Evolutionary conservation across 2,888 invertebrate genomes (phyloP).

Genomic region (Oscheius sp.): DNA sequence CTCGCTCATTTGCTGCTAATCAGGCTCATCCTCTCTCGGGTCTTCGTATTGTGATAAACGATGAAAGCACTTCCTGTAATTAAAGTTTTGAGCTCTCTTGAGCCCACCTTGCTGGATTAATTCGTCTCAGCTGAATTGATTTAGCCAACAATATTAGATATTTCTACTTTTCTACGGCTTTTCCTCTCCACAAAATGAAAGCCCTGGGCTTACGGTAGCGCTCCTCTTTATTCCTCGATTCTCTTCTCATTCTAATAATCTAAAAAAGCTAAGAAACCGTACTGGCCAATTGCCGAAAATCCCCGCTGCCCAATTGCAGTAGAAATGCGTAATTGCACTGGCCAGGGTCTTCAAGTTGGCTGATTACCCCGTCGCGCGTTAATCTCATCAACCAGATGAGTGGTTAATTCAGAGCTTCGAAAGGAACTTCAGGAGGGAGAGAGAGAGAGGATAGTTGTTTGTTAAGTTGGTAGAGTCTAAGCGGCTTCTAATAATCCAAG

Average conservation of each 20-base stretch:
- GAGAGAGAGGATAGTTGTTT: background rate
- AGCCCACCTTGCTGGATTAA: slow-evolving; percentile 20
- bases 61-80: slow-evolving; percentile 22
- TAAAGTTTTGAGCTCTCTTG: slow-evolving; percentile 18
- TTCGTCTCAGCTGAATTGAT: background rate
- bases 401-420: slow-evolving; percentile 18
- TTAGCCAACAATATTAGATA: slow-evolving; percentile 7
- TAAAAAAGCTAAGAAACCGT: no score
- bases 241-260: no score
- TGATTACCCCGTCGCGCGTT: slow-evolving; percentile 32
- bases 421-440: background rate
- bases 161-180: background rate
- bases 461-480: background rate
- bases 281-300: background rate
- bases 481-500: background rate
- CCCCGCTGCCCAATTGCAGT: no score
- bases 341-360: slow-evolving; percentile 18
- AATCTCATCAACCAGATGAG: slow-evolving; percentile 32
- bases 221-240: background rate
- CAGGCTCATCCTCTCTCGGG: no score
- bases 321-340: slow-evolving; percentile 10
- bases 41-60: no score
- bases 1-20: no score
- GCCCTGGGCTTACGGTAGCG: background rate
- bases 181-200: background rate